A percentile compares a stretch with the other conserved stretches of the same genome.
Conservation (phyloP, 2,888 invertebrate genomes). For the Lithodes maja region DNA sequence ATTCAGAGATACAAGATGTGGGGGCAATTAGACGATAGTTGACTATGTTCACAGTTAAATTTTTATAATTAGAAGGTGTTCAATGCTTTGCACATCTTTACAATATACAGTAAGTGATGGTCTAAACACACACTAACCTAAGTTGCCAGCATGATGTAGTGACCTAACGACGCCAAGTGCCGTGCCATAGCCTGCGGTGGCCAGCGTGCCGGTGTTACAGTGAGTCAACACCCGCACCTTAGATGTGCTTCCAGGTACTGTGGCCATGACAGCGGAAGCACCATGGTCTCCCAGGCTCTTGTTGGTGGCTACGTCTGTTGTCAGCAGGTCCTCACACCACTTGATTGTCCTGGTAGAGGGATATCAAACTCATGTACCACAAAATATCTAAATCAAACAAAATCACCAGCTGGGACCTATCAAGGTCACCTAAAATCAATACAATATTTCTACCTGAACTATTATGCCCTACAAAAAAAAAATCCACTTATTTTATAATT, state of each 20-base stretch:
- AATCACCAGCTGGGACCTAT: too few relatives aligned
- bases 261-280: conserved; percentile 83
- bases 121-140: too few relatives aligned
- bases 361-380: too few relatives aligned
- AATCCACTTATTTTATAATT: too few relatives aligned
- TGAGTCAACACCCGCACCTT: conserved; percentile 90
- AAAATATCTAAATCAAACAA: too few relatives aligned
- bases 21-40: too few relatives aligned
- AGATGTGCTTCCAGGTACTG: conserved; percentile 77
- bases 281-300: conserved; percentile 90
- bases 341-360: conserved; percentile 77
- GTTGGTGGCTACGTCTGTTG: conserved; percentile 91
- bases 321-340: conserved; percentile 87
- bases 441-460: too few relatives aligned
- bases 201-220: conserved; percentile 98
- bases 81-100: background rate
- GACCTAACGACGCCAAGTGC: conserved; percentile 96
- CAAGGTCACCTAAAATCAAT: too few relatives aligned
- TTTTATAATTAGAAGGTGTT: too few relatives aligned
- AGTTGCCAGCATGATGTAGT: conserved; percentile 82
- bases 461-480: too few relatives aligned
- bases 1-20: too few relatives aligned
- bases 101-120: background rate
- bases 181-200: conserved; percentile 98
- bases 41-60: too few relatives aligned